A percentile compares a stretch with the other conserved stretches of the same genome.
Evolutionary conservation across 2,888 invertebrate genomes (phyloP).

Genomic region (Campopleginae sp.): DNA sequence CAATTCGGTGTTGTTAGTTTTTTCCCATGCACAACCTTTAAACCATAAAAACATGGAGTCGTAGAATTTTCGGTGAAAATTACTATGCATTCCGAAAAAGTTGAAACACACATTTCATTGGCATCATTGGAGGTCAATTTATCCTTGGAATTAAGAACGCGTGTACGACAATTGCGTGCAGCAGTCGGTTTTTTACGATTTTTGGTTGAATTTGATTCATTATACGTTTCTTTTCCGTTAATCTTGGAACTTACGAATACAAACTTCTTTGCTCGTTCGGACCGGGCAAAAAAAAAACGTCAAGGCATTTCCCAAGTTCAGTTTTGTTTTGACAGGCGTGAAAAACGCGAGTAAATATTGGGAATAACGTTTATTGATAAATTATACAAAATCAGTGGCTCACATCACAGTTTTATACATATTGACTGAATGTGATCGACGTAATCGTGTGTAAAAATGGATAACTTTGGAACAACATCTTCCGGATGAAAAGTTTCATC

Average conservation of each 20-base stretch:
- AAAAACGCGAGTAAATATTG: background rate
- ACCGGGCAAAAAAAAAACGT: background rate
- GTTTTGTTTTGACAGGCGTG: background rate
- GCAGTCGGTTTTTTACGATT: too few species aligned
- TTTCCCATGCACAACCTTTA: too few species aligned
- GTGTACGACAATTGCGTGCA: too few species aligned
- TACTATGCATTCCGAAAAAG: background rate
- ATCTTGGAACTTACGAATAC: background rate
- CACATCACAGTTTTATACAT: background rate
- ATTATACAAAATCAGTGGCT: background rate
- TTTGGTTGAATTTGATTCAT: too few species aligned
- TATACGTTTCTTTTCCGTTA: background rate
- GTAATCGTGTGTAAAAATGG: background rate
- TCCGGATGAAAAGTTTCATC: background rate
- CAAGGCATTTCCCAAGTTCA: background rate
- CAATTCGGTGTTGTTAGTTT: too few species aligned
- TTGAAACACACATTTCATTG: background rate
- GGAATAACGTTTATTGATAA: background rate
- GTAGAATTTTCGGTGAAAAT: background rate
- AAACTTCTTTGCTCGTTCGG: background rate
- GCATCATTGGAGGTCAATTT: background rate
- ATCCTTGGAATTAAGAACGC: background rate
- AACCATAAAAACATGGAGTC: background rate
- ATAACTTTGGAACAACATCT: background rate
- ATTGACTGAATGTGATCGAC: background rate